A percentile compares a stretch with the other conserved stretches of the same genome.
Evolutionary conservation across 2,113 vertebrate species (phyloP).

Genomic region (Microcebus murinus): DNA sequence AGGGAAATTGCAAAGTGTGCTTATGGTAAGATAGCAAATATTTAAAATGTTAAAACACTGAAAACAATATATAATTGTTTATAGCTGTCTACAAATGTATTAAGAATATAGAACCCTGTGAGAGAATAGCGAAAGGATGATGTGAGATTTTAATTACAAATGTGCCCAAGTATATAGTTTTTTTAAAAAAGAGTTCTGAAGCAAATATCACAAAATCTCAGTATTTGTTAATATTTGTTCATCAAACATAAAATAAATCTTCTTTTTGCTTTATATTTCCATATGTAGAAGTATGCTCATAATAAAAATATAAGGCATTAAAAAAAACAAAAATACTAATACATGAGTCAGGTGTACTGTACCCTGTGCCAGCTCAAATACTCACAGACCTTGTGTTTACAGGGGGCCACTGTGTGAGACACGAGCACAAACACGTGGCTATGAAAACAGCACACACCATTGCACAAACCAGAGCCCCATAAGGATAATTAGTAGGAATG

Average conservation of each 20-base stretch:
- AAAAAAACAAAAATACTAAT: no score
- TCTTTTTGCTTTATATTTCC: neutral
- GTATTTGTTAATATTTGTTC: neutral
- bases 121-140: neutral
- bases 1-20: neutral
- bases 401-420: neutral
- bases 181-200: neutral
- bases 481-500: neutral
- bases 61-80: neutral
- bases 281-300: neutral
- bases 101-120: neutral
- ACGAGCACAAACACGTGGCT: neutral
- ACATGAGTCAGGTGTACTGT: neutral
- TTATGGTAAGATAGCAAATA: neutral
- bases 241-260: neutral
- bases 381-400: neutral
- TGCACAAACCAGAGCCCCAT: neutral
- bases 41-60: neutral
- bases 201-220: neutral
- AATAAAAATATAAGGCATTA: neutral
- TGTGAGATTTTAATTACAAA: constrained; percentile 6
- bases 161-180: neutral
- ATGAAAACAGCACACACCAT: neutral
- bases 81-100: neutral
- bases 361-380: neutral